These are phyloP conservation scores for Aphidius gifuensis DNA, from an alignment of 1,140 invertebrate genomes.

Conservation along the genomic window DNA sequence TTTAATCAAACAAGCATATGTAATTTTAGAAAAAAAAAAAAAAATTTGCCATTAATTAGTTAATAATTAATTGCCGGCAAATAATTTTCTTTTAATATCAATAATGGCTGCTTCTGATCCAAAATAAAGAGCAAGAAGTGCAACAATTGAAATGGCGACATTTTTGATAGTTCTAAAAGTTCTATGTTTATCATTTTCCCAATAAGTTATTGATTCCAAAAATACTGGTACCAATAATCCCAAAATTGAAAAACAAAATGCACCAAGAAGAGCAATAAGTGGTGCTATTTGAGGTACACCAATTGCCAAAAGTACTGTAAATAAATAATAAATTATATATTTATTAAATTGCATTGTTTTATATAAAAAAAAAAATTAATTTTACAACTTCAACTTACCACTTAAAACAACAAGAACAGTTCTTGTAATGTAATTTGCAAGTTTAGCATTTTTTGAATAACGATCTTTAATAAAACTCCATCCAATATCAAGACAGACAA, in stretches of 20 bases:
- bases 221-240: constrained; percentile 88
- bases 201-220: constrained; percentile 79
- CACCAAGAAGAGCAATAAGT: constrained; percentile 89
- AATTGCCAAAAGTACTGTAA: constrained; percentile 72
- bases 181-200: constrained; percentile 69
- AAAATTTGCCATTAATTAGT: no score
- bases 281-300: constrained; percentile 80
- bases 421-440: constrained; percentile 77
- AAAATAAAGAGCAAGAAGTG: constrained; percentile 72
- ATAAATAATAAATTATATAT: constrained; percentile 9
- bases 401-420: constrained; percentile 60
- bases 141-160: constrained; percentile 69
- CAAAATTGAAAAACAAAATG: constrained; percentile 89
- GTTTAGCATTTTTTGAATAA: constrained; percentile 63
- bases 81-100: constrained; percentile 55
- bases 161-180: constrained; percentile 66
- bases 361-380: neutral
- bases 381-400: constrained; percentile 51
- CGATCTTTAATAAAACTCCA: constrained; percentile 72
- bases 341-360: neutral
- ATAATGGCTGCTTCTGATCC: constrained; percentile 70
- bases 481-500: constrained; percentile 83
- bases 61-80: no score
- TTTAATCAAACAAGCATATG: no score
- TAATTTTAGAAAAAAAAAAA: no score